phyloP scores from a whole-genome alignment of 1,140 invertebrate species.

The Musca domestica region DNA sequence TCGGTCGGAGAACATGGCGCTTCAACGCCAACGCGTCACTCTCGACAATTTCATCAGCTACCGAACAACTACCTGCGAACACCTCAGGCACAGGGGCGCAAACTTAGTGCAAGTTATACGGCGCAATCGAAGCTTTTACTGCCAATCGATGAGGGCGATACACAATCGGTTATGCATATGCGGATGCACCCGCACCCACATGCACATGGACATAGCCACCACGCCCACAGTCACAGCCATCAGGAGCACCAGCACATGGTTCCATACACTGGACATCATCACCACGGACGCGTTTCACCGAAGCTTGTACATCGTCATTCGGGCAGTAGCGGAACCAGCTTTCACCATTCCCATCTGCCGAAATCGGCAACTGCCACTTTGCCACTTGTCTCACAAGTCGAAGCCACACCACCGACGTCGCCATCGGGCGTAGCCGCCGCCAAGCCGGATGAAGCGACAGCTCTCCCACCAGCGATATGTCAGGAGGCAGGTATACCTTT shows the following conservation, averaged over 20 bases:
- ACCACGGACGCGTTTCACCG: conserved; percentile 47
- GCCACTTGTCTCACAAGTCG: conserved; percentile 48
- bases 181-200: conserved; percentile 43
- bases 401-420: conserved; percentile 41
- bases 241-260: conserved; percentile 22
- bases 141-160: conserved; percentile 51
- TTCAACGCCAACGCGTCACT: conserved; percentile 52
- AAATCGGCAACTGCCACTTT: conserved; percentile 53
- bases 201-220: conserved; percentile 28
- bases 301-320: conserved; percentile 49
- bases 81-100: conserved; percentile 45
- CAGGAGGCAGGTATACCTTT: conserved; percentile 26
- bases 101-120: conserved; percentile 51
- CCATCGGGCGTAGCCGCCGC: conserved; percentile 43
- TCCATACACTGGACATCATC: conserved; percentile 19
- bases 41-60: conserved; percentile 59
- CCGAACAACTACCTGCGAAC: conserved; percentile 53
- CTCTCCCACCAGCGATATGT: conserved; percentile 27
- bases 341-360: conserved; percentile 37
- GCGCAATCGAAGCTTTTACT: conserved; percentile 51
- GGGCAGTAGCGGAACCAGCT: conserved; percentile 41
- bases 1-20: conserved; percentile 46
- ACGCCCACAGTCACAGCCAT: conserved; percentile 24
- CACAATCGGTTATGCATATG: conserved; percentile 49
- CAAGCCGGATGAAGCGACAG: conserved; percentile 33